phyloP scores from a whole-genome alignment of 1,140 invertebrate species.

The Drosophila ercepeae region DNA sequence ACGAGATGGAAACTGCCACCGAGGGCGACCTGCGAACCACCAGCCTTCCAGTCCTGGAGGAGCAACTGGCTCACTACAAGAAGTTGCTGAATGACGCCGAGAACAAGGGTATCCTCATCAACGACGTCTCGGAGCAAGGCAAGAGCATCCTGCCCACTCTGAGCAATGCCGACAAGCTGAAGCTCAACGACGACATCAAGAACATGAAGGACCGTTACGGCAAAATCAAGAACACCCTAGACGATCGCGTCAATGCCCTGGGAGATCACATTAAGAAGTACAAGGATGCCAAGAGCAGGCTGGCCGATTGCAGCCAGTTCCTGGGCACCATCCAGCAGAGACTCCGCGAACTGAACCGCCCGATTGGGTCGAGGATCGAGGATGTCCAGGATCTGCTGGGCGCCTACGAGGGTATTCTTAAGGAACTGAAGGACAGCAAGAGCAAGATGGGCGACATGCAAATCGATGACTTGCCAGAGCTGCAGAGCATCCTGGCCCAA shows the following conservation, averaged over 20 bases:
- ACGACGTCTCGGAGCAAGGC: slow-evolving; percentile 90
- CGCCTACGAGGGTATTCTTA: slow-evolving; percentile 91
- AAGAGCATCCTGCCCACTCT: slow-evolving; percentile 91
- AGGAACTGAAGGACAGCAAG: slow-evolving; percentile 92
- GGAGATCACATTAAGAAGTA: slow-evolving; percentile 91
- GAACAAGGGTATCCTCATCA: slow-evolving; percentile 88
- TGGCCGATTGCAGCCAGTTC: slow-evolving; percentile 92
- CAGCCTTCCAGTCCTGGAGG: slow-evolving; percentile 91
- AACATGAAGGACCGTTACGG: slow-evolving; percentile 90
- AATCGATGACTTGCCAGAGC: slow-evolving; percentile 89
- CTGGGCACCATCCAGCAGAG: slow-evolving; percentile 92
- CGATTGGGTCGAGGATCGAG: slow-evolving; percentile 92
- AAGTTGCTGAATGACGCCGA: slow-evolving; percentile 91
- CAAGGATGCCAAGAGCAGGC: slow-evolving; percentile 89
- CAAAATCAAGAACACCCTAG: slow-evolving; percentile 89
- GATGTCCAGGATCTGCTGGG: slow-evolving; percentile 91
- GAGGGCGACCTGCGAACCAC: slow-evolving; percentile 91
- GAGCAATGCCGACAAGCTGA: slow-evolving; percentile 93
- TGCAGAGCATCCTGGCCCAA: slow-evolving; percentile 91
- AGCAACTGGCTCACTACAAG: slow-evolving; percentile 93
- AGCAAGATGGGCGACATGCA: slow-evolving; percentile 91
- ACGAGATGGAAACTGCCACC: slow-evolving; percentile 93
- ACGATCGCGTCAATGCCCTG: slow-evolving; percentile 89
- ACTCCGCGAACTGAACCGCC: slow-evolving; percentile 92
- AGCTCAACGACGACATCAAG: slow-evolving; percentile 91